phyloP scores from a whole-genome alignment of 2,888 invertebrate genomes.

The Lymantria monacha region DNA sequence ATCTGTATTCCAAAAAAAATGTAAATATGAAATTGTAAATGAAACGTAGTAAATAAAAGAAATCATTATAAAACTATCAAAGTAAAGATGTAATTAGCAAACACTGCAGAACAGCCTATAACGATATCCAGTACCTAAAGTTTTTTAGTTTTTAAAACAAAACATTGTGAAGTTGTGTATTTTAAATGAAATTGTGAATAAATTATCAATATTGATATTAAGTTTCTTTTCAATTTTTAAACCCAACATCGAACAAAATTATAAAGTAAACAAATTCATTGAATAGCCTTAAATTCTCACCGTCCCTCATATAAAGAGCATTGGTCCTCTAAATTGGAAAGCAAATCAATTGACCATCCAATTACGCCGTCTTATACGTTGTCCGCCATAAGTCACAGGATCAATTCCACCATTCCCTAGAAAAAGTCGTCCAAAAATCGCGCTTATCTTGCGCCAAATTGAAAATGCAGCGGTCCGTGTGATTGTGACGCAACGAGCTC shows the following conservation, averaged over 20 bases:
- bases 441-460: conserved; percentile 81
- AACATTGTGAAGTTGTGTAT: conserved; percentile 82
- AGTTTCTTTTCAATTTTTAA: conserved; percentile 42
- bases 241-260: no score
- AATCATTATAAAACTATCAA: conserved; percentile 58
- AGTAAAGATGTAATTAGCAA: conserved; percentile 68
- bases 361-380: conserved; percentile 61
- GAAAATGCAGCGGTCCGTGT: conserved; percentile 79
- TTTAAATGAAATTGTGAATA: conserved; percentile 83
- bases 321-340: conserved; percentile 53
- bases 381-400: conserved; percentile 76
- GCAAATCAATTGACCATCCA: conserved; percentile 72
- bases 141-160: conserved; percentile 79
- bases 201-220: conserved; percentile 82
- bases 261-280: conserved; percentile 18
- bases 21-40: conserved; percentile 76
- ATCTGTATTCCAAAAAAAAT: conserved; percentile 51
- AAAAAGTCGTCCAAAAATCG: conserved; percentile 77
- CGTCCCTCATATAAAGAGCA: conserved; percentile 13
- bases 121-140: conserved; percentile 77
- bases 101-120: conserved; percentile 69
- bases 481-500: conserved; percentile 77
- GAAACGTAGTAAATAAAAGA: conserved; percentile 66
- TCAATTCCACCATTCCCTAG: conserved; percentile 77
- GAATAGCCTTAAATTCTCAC: conserved; percentile 15